Base-by-base conservation (phyloP, 1,140 invertebrate genomes). In the Brachionus asplanchnoidis region DNA sequence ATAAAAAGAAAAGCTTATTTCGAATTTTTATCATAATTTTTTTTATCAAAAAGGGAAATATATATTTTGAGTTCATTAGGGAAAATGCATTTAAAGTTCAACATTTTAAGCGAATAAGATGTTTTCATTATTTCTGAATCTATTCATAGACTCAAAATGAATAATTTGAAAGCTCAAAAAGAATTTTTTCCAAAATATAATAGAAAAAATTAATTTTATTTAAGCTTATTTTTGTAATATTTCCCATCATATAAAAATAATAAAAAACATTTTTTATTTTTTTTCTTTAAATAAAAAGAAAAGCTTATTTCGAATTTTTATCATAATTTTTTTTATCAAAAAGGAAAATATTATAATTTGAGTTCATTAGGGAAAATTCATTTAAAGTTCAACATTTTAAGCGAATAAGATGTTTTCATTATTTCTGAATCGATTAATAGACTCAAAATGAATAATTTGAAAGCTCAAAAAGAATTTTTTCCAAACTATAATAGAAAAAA, bases 331-430 rank as follows among this genome's bases (percentile, higher is more conserved):
- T 65, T 23, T 65, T 5, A 28, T 23, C 26, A 23, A 20, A 65
- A 65, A 65, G 17, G 56, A 28, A 65, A 23, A 23, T 65, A 65
- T n/a, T 65, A 23, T 65, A 65, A 23, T 65, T 65, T 65, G n/a
- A 65, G 56, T 65, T 65, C 56, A 65, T 65, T 65, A 65, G 26
- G 56, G 56, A 65, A 65, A 65, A 65, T 65, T 65, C 17, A 65
- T 23, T 65, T 65, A 8, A 28, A 65, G 56, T 65, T 65, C 17
- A 65, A 65, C 56, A 65, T 65, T 65, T 28, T 65, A 23, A 23
- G 5, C 56, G 56, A 65, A 65, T 65, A 28, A 26, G 56, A 20
- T 28, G 17, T 65, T 26, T 65, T 65, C 56, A 65, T 65, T 65
- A 65, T 65, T 23, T 65, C 2, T 65, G n/a, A 23, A 65, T 65